These are phyloP conservation scores for Zaprionus capensis DNA, from an alignment of 1,140 invertebrate genomes.

Conservation along the genomic window DNA sequence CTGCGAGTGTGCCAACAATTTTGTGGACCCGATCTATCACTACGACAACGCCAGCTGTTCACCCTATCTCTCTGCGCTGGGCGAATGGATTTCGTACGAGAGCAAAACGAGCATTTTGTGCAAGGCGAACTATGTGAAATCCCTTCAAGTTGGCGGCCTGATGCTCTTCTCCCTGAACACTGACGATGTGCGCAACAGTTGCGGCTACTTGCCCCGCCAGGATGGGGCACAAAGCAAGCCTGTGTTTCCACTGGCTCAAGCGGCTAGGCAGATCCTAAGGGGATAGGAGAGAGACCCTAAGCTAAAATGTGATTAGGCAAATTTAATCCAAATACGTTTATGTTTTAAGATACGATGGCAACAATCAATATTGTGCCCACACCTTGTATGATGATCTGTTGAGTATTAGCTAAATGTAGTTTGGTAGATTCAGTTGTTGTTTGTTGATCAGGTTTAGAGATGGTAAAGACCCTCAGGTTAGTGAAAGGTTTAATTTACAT, in stretches of 20 bases:
- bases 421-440: background rate
- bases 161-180: slow-evolving; percentile 92
- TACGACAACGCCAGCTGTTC: slow-evolving; percentile 90
- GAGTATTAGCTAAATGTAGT: background rate
- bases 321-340: background rate
- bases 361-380: background rate
- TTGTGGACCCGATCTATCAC: slow-evolving; percentile 84
- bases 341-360: background rate
- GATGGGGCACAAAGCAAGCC: slow-evolving; percentile 7
- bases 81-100: slow-evolving; percentile 96
- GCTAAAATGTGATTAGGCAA: slow-evolving; percentile 1
- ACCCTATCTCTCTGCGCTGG: slow-evolving; percentile 90
- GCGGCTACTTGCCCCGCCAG: slow-evolving; percentile 13
- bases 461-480: background rate
- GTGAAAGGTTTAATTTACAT: background rate
- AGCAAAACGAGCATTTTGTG: slow-evolving; percentile 89
- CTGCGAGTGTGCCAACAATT: slow-evolving; percentile 87
- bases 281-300: background rate
- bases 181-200: slow-evolving; percentile 87
- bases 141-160: slow-evolving; percentile 88
- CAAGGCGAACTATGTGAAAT: slow-evolving; percentile 89
- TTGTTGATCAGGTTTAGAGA: background rate
- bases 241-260: slow-evolving; percentile 48
- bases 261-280: slow-evolving; percentile 33
- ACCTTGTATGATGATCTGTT: background rate